phyloP scores from a whole-genome alignment of 2,797 vertebrate species.

The Sebastes minor region DNA sequence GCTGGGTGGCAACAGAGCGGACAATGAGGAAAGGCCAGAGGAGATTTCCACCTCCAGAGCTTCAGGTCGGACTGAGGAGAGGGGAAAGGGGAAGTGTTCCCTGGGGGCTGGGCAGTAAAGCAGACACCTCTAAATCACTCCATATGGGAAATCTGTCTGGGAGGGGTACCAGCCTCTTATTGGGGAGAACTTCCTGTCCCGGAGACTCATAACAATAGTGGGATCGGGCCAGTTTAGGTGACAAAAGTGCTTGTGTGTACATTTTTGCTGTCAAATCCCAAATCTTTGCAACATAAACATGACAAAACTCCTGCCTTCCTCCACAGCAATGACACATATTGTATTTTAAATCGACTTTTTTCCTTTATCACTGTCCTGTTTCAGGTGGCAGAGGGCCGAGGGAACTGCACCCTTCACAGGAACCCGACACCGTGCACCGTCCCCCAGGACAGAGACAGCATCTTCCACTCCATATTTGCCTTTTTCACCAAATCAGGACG shows the following conservation, averaged over 20 bases:
- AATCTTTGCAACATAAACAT: not conserved
- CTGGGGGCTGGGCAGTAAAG: conserved; percentile 67
- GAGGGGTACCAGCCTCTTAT: conserved; percentile 53
- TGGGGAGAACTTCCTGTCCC: conserved; percentile 68
- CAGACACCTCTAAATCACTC: conserved; percentile 80
- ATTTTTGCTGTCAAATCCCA: conserved; percentile 19
- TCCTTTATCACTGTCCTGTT: conserved; percentile 6
- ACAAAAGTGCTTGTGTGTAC: conserved; percentile 32
- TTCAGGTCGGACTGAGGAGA: conserved; percentile 40
- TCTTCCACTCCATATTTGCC: conserved; percentile 97
- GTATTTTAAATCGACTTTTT: not conserved
- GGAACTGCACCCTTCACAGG: conserved; percentile 90
- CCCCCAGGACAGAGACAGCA: conserved; percentile 92
- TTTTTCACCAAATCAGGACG: conserved; percentile 98
- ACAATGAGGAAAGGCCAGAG: conserved; percentile 63
- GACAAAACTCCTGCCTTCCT: not conserved
- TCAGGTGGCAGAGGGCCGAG: conserved; percentile 90
- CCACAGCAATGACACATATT: not conserved
- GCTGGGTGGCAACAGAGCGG: conserved; percentile 54
- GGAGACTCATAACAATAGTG: conserved; percentile 58
- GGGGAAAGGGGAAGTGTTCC: conserved; percentile 66
- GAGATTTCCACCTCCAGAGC: conserved; percentile 59
- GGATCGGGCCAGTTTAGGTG: conserved; percentile 38
- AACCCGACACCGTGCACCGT: conserved; percentile 91
- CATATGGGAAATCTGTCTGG: conserved; percentile 77